These are phyloP conservation scores for Acanthopleura granulata DNA, from an alignment of 2,888 invertebrate species.

Conservation along the genomic window DNA sequence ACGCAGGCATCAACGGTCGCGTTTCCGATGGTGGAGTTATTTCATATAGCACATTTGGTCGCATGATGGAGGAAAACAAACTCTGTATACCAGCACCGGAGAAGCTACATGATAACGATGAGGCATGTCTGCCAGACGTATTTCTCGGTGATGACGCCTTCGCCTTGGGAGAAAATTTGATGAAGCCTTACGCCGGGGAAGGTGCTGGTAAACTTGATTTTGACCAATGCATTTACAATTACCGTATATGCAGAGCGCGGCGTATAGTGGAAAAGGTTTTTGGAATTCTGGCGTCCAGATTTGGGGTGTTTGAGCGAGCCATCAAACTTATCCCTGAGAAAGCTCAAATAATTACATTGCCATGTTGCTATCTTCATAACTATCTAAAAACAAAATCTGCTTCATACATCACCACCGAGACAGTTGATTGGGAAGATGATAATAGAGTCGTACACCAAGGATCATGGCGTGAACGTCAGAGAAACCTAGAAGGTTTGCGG, in stretches of 20 bases:
- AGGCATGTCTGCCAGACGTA: conserved; percentile 14
- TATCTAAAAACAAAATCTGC: conserved; percentile 22
- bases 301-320: conserved; percentile 22
- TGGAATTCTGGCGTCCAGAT: conserved; percentile 25
- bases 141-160: conserved; percentile 24
- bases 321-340: conserved; percentile 26
- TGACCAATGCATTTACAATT: conserved; percentile 24
- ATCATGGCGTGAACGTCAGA: conserved; percentile 18
- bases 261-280: conserved; percentile 26
- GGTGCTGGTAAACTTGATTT: background rate
- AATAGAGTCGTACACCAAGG: conserved; percentile 18
- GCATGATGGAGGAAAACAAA: background rate
- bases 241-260: conserved; percentile 22
- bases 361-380: conserved; percentile 27
- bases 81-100: conserved; percentile 21
- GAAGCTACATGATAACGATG: conserved; percentile 18
- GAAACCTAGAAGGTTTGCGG: conserved; percentile 14
- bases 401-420: conserved; percentile 19
- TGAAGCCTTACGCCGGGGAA: conserved; percentile 19
- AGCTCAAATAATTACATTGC: conserved; percentile 20
- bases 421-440: conserved; percentile 25
- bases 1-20: conserved; percentile 23
- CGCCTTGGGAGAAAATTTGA: conserved; percentile 21
- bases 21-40: conserved; percentile 18
- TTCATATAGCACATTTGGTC: conserved; percentile 15